Conservation (phyloP, 2,797 vertebrate species). For the Takifugu ocellatus region DNA sequence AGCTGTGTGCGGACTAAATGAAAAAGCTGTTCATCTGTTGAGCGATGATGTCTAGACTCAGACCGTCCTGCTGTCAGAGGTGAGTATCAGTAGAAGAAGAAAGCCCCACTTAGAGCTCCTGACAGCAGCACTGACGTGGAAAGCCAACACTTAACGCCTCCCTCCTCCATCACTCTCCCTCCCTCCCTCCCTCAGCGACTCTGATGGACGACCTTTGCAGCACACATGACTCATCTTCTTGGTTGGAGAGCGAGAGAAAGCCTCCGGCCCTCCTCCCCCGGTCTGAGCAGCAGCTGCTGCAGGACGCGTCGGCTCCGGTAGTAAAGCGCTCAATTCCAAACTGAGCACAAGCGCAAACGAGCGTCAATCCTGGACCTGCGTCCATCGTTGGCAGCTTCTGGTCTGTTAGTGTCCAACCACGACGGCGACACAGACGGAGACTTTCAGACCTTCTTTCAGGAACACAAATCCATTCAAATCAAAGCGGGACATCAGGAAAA, state of each 20-base stretch:
- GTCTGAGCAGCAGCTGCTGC: slow-evolving; percentile 20
- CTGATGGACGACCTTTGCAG: slow-evolving; percentile 62
- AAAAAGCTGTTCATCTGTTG: background rate
- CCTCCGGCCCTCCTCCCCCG: slow-evolving; percentile 3
- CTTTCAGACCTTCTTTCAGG: no score
- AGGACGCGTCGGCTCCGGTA: background rate
- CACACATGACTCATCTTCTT: slow-evolving; percentile 52
- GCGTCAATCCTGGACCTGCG: no score
- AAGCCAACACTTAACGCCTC: slow-evolving; percentile 56
- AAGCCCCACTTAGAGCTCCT: slow-evolving; percentile 49
- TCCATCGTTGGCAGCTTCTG: no score
- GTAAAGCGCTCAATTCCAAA: background rate
- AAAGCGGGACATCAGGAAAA: background rate
- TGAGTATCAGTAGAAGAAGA: slow-evolving; percentile 4
- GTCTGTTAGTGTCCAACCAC: no score
- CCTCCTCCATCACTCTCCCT: slow-evolving; percentile 45
- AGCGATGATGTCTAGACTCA: background rate
- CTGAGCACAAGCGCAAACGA: background rate
- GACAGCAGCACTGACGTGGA: slow-evolving; percentile 52
- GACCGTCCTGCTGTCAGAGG: slow-evolving; percentile 10
- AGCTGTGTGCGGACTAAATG: no score
- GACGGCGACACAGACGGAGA: no score
- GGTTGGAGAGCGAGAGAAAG: slow-evolving; percentile 15
- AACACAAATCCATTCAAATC: background rate
- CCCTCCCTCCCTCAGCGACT: slow-evolving; percentile 41